A percentile compares a stretch with the other conserved stretches of the same genome.
Evolutionary conservation across 2,797 vertebrate genomes (phyloP).

Genomic region (Mormyrops attenuatus): DNA sequence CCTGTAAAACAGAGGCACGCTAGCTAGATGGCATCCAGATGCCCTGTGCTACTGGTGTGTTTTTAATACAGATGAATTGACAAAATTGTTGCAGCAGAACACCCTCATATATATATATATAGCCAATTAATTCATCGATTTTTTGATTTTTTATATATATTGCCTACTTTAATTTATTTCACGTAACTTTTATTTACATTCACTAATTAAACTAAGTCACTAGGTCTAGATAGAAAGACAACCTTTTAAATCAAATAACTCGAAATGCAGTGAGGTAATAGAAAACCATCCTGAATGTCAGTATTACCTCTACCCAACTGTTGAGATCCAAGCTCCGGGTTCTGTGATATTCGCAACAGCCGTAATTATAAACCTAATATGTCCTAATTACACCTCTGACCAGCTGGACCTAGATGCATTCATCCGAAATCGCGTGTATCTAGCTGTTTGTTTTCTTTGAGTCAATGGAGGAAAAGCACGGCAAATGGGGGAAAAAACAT

Average conservation of each 20-base stretch:
- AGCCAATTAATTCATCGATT: background rate
- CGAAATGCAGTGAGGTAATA: background rate
- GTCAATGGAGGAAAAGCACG: background rate
- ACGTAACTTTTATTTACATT: background rate
- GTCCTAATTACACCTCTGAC: background rate
- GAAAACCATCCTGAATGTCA: background rate
- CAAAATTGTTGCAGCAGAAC: background rate
- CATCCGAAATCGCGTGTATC: background rate
- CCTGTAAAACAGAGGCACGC: background rate
- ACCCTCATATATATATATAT: background rate
- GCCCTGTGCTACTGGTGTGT: background rate
- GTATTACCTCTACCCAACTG: background rate
- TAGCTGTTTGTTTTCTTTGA: background rate
- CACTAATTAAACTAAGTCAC: background rate
- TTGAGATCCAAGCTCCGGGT: background rate
- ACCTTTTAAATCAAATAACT: background rate
- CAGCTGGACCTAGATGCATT: background rate
- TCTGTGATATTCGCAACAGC: background rate
- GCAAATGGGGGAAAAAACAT: background rate
- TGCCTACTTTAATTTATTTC: background rate
- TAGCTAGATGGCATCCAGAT: background rate
- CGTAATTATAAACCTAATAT: background rate
- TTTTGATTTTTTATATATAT: background rate
- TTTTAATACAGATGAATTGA: background rate
- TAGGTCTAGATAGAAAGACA: background rate